phyloP scores from a whole-genome alignment of 1,140 invertebrate species.

The Paralvinella palmiformis region DNA sequence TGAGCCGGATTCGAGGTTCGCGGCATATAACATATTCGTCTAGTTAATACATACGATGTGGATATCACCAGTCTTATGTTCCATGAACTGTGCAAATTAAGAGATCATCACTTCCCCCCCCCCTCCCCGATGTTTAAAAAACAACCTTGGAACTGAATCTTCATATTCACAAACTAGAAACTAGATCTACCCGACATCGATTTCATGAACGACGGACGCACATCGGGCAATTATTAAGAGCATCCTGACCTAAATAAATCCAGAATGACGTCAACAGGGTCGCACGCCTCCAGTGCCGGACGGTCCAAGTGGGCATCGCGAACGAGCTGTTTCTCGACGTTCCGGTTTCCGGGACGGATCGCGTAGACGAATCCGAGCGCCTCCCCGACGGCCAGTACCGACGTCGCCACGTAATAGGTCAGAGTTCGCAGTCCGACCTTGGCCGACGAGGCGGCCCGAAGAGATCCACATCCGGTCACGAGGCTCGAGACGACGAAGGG shows the following conservation, averaged over 20 bases:
- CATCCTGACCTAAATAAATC: neutral
- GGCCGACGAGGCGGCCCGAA: neutral
- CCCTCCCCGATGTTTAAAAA: no score
- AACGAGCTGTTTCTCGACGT: neutral
- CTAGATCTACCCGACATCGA: no score
- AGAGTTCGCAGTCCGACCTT: neutral
- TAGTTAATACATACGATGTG: no score
- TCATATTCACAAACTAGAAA: no score
- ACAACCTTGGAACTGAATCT: no score
- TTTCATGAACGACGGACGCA: no score
- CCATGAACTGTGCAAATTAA: no score
- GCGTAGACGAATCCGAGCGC: neutral
- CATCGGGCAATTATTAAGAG: no score
- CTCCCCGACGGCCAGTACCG: neutral
- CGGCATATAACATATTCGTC: no score
- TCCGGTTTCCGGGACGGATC: neutral
- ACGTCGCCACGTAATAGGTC: neutral
- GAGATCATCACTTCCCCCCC: no score
- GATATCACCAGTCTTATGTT: no score
- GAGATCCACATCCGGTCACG: slow-evolving; percentile 14
- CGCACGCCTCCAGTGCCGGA: neutral
- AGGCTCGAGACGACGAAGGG: neutral
- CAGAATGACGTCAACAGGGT: neutral
- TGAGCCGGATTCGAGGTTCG: no score
- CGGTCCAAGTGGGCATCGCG: neutral